Evolutionary conservation across 2,888 invertebrate genomes (phyloP), one percentile per base, ranked within the genome.

Genomic region (Pegoplata infirma): DNA sequence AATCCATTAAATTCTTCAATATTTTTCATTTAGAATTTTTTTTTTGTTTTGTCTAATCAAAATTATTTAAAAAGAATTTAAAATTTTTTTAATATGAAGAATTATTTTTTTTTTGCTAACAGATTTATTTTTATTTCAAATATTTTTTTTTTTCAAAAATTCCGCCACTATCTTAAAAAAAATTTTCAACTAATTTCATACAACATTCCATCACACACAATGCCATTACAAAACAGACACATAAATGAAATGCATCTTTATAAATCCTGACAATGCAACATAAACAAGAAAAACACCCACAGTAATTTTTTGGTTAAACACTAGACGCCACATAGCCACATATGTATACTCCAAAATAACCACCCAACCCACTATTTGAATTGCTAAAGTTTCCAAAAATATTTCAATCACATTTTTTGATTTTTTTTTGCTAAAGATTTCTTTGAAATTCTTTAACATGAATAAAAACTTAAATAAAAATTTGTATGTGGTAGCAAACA

Each of bases 241-340:
- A 49, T 36, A 28, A 59, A 47, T 40, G 28, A 64, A 74, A 74
- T 71, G 59, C 78, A 74, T 71, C 64, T 69, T 69, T 32, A 56
- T 46, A 67, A 47, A 56, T 55, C 55, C 55, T 55, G 55, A 67
- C 55, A 56, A 14, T n/a, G 46, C 32, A 47, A 21, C 28, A 46
- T 6, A 47, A 67, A 56, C 46, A 67, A 67, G 14, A 44, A n/a
- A n/a, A 56, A 67, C 67, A 56, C 67, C 67, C 56, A 67, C 67
- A 56, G 23, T 67, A 46, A 25, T 55, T 46, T 56, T 44, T 36
- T 7, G 1, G 16, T 36, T 36, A 14, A 63, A 51, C 12, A 10
- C n/a, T n/a, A 53, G 51, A 63, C 63, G 63, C 63, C 63, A 49
- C 17, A 49, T 17, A 53, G 5, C 4, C 12, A n/a, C n/a, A n/a